These are phyloP conservation scores for Enteromius thamalakanensis DNA, from an alignment of 2,797 vertebrate species.

Conservation along the genomic window DNA sequence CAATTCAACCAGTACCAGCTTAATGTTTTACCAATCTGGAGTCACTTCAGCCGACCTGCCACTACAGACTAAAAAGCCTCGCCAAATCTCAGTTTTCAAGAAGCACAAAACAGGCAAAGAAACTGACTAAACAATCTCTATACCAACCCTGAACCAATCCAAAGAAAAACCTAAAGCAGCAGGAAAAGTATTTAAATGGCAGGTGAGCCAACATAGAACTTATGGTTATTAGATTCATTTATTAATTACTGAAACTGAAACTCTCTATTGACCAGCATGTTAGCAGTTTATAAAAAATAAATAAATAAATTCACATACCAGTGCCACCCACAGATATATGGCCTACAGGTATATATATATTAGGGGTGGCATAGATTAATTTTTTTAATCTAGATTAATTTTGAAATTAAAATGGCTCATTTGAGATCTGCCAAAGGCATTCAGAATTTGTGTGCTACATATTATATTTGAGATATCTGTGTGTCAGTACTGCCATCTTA, in stretches of 20 bases:
- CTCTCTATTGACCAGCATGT: neutral
- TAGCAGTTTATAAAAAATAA: neutral
- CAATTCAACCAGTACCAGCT: neutral
- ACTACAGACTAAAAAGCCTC: neutral
- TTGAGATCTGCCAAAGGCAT: too few species aligned
- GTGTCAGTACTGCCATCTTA: too few species aligned
- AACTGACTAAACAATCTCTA: neutral
- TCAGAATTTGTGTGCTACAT: too few species aligned
- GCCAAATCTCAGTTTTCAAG: slow-evolving; percentile 1
- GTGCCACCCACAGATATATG: neutral
- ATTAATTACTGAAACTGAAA: neutral
- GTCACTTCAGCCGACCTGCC: too few species aligned
- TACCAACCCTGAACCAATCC: neutral
- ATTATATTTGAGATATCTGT: too few species aligned
- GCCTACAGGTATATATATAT: neutral
- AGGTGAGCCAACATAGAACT: neutral
- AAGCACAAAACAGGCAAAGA: neutral
- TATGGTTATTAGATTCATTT: neutral
- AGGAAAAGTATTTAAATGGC: neutral
- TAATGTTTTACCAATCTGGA: neutral
- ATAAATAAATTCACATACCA: neutral
- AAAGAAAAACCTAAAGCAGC: neutral
- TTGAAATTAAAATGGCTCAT: too few species aligned
- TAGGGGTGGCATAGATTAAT: too few species aligned
- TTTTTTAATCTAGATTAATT: too few species aligned